Evolutionary conservation across 2,113 vertebrate species (phyloP), one percentile per base, ranked within the genome.

Genomic region (Cygnus atratus): DNA sequence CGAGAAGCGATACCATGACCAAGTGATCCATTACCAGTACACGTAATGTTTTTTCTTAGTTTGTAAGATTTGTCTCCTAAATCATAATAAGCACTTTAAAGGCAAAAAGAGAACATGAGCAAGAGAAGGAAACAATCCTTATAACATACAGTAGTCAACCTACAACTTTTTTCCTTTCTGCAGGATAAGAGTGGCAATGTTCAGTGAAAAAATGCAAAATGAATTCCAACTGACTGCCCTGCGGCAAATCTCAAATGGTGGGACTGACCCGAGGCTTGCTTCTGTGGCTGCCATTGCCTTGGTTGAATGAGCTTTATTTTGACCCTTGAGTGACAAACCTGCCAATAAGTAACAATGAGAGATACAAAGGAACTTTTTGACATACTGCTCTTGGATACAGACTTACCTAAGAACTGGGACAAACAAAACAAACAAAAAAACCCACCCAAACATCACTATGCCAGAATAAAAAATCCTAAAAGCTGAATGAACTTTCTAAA

Each of bases 241-340:
- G 57, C 13, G 75, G 88, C 61, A 91, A 93, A 87, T 88, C 50
- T 95, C 70, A 88, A 95, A 70, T 78, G 76, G 82, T 87, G 76
- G 74, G 61, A 74, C 63, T 97, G 90, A 95, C 90, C 77, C 1
- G 21, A 80, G 84, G 68, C 87, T 84, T 92, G 68, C 82, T 88
- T 28, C n/a, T 33, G 44, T 24, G 81, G 59, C 65, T 87, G 59
- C 63, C 55, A 20, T 6, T 86, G 58, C 44, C 68, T 76, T 90
- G 77, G 65, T 1, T 92, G 88, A 95, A 95, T 46, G n/a, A 96
- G 65, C 43, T 96, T 92, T 88, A 79, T 71, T 94, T 96, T 88
- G 78, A 95, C 68, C 62, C 77, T 84, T 10, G 63, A 79, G 72
- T 91, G 92, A 97, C 81, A 95, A 93, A 88, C 29, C 82, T 88